A percentile compares a stretch with the other conserved stretches of the same genome.
These are phyloP conservation scores for Poecilia wingei DNA, from an alignment of 2,797 vertebrate species.

Conservation along the genomic window DNA sequence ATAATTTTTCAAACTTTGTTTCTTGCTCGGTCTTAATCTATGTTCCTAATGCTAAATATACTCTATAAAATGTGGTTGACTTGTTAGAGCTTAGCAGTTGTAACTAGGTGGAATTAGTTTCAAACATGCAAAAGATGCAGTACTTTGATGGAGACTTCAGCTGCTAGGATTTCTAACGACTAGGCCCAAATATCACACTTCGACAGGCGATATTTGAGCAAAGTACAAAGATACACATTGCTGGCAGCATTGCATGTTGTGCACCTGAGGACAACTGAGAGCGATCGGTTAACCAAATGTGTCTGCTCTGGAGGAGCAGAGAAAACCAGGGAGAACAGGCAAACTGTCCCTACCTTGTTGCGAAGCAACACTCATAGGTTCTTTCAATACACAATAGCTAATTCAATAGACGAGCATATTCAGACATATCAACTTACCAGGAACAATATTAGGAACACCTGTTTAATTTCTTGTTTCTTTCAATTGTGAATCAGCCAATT, in stretches of 20 bases:
- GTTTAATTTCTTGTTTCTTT: not conserved
- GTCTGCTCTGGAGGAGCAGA: not conserved
- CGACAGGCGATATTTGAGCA: not conserved
- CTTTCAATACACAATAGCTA: no score
- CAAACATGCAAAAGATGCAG: not conserved
- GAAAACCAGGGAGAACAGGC: not conserved
- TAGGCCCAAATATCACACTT: not conserved
- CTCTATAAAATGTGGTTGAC: not conserved
- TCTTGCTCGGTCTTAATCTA: not conserved
- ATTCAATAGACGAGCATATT: not conserved
- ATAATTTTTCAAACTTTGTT: not conserved
- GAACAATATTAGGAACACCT: not conserved
- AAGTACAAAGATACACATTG: not conserved
- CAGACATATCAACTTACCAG: not conserved
- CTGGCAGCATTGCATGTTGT: not conserved
- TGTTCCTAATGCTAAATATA: not conserved
- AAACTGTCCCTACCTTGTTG: not conserved
- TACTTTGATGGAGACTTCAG: not conserved
- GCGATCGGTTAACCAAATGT: not conserved
- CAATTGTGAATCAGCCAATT: not conserved
- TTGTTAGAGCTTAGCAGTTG: not conserved
- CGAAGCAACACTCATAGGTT: not conserved
- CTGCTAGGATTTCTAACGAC: not conserved
- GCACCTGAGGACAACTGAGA: not conserved
- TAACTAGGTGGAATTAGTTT: not conserved